phyloP scores from a whole-genome alignment of 2,888 invertebrate species.

The Ochropleura leucogaster region DNA sequence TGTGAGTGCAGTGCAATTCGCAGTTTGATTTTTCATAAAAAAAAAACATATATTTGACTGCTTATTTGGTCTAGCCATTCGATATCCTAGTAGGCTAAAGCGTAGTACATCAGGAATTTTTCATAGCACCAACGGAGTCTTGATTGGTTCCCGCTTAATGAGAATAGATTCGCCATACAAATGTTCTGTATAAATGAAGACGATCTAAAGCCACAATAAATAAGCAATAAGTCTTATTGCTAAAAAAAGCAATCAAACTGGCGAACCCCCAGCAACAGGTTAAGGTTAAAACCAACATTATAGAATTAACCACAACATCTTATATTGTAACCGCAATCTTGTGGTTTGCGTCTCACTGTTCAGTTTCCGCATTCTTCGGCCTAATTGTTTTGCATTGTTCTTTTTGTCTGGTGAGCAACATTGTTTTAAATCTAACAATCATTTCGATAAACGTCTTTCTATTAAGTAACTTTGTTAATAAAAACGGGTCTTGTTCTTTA shows the following conservation, averaged over 20 bases:
- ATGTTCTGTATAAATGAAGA: no score
- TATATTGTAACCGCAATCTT: slow-evolving; percentile 38
- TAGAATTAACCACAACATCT: slow-evolving; percentile 29
- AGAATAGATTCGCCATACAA: no score
- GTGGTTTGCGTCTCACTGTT: slow-evolving; percentile 37
- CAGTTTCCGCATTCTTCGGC: slow-evolving; percentile 49
- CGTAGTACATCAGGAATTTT: no score
- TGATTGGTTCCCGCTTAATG: no score
- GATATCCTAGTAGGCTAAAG: no score
- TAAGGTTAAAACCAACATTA: slow-evolving; percentile 39
- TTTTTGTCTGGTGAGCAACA: slow-evolving; percentile 18
- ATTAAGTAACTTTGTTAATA: not conserved
- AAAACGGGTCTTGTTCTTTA: not conserved
- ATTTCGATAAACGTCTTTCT: not conserved
- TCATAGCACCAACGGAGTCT: no score
- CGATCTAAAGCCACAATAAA: not conserved
- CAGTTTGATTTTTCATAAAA: no score
- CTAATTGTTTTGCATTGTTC: slow-evolving; percentile 29
- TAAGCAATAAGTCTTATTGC: not conserved
- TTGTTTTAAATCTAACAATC: slow-evolving; percentile 17
- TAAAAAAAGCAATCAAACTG: not conserved
- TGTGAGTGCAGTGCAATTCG: not conserved
- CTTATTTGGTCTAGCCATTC: no score
- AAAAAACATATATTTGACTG: no score
- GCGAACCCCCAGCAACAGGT: slow-evolving; percentile 16